Percentiles rank a stretch among this genome's conserved stretches.
These are phyloP conservation scores for Sphaerophoria taeniata DNA, from an alignment of 2,888 invertebrate species.

Conservation along the genomic window DNA sequence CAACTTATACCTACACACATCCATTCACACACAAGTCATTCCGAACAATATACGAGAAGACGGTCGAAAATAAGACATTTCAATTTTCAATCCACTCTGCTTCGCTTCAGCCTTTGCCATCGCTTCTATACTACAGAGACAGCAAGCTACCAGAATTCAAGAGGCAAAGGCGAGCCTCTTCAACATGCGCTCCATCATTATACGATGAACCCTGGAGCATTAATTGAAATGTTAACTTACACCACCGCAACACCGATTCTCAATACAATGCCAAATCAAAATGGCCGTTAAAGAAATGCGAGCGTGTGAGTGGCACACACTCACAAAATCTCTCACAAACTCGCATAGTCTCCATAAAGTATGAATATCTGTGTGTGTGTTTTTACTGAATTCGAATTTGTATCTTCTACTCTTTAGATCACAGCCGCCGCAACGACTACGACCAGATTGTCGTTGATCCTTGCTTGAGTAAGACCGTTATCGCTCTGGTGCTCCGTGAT, in stretches of 20 bases:
- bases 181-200: conserved; percentile 33
- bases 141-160: conserved; percentile 38
- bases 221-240: conserved; percentile 73
- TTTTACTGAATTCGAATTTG: conserved; percentile 46
- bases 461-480: conserved; percentile 68
- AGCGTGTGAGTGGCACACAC: conserved; percentile 28
- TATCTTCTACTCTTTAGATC: conserved; percentile 72
- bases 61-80: conserved; percentile 24
- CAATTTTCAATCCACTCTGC: conserved; percentile 36
- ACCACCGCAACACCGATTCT: conserved; percentile 2
- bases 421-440: conserved; percentile 63
- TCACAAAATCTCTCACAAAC: conserved; percentile 6
- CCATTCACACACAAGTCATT: conserved; percentile 25
- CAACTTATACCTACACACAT: conserved; percentile 3
- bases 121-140: no score
- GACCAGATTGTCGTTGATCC: conserved; percentile 76
- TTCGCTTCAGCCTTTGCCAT: background rate
- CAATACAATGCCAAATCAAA: conserved; percentile 78
- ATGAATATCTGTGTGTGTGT: conserved; percentile 37
- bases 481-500: conserved; percentile 51
- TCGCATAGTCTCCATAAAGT: conserved; percentile 19
- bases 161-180: conserved; percentile 47
- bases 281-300: conserved; percentile 78
- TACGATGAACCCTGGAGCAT: conserved; percentile 43
- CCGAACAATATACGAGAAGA: conserved; percentile 17